Base-by-base conservation (phyloP, 2,888 invertebrate species). In the Zaprionus obscuricornis region DNA sequence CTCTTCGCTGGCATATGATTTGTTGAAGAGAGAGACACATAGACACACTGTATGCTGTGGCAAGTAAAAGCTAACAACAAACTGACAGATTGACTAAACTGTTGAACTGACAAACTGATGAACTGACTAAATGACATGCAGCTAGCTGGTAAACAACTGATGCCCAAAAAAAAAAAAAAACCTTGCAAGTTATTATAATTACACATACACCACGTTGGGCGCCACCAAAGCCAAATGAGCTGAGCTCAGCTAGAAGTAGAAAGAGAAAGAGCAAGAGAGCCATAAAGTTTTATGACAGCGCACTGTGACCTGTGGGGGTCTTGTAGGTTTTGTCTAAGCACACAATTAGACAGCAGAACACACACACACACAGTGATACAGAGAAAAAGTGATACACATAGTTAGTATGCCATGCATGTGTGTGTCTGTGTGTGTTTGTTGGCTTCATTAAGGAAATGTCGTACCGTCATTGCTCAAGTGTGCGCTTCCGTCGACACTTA, bases 371-470 rank as follows among this genome's bases (percentile, higher is more conserved):
- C 11, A 42, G 3, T n/a, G n/a, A n/a, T n/a, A n/a, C n/a, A n/a
- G n/a, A n/a, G n/a, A n/a, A n/a, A n/a, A n/a, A n/a, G n/a, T n/a
- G n/a, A 39, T 3, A 31, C 24, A 59, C 29, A 49, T 49, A 27
- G 40, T 10, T 13, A 27, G 39, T 13, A 24, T 34, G 31, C 3
- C 11, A 17, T 26, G 4, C 10, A 26, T 20, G 10, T 42, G 11
- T 56, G 27, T 33, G 10, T 10, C 45, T 52, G 54, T 54, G 56
- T 50, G 57, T 65, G 57, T 62, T 52, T 58, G 64, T 77, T 76
- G 74, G 68, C 83, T 79, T 86, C 87, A 86, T 87, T 88, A 87
- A 83, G 86, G 84, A 86, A 87, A 87, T 83, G 85, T 87, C 75
- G 75, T 74, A 83, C 79, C 77, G 81, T 76, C 81, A 81, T 75